Base-by-base conservation (phyloP, 2,113 vertebrate genomes). In the human region DNA sequence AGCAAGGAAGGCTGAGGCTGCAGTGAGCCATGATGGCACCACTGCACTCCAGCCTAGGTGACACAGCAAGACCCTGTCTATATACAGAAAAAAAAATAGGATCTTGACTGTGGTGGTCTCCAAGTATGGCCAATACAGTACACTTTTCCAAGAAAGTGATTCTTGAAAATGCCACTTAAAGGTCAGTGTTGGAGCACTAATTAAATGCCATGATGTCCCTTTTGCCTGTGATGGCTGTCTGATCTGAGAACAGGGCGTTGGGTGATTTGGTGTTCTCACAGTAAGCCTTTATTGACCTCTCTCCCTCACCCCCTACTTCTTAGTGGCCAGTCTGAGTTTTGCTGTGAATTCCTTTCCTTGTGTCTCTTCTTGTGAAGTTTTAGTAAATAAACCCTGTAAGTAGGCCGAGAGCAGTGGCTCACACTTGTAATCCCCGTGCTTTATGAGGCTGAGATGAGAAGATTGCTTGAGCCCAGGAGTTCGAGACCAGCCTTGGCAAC, bases 291-390 rank as follows among this genome's bases (percentile, higher is more conserved):
- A 40, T 12, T 50, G 35, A 90, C 11, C 22, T 50, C 30, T n/a
- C 30, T 94, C 14, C 52, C n/a, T 95, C 22, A 40, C 6, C 16
- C 27, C 35, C 43, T 17, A 10, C 48, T 38, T n/a, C 57, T 16
- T 8, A 70, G 13, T 87, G 64, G 76, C n/a, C 55, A 55, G 40
- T 52, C 18, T 89, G 83, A 57, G 25, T 87, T 96, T 78, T 95
- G 64, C 66, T 89, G 43, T 94, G 61, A 30, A 92, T 91, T 92
- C 17, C n/a, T 83, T 93, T 83, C 57, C 55, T 84, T 81, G 43
- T 85, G 59, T 90, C 8, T n/a, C 25, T 90, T 92, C 25, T 90
- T 92, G 43, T 84, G 43, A 97, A 95, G 52, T 89, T 76, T 30
- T 92, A 57, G 27, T 82, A 93, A 89, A 73, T 90, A 94, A 89